These are phyloP conservation scores for Semicossyphus pulcher DNA, from an alignment of 2,113 vertebrate species.

Conservation along the genomic window DNA sequence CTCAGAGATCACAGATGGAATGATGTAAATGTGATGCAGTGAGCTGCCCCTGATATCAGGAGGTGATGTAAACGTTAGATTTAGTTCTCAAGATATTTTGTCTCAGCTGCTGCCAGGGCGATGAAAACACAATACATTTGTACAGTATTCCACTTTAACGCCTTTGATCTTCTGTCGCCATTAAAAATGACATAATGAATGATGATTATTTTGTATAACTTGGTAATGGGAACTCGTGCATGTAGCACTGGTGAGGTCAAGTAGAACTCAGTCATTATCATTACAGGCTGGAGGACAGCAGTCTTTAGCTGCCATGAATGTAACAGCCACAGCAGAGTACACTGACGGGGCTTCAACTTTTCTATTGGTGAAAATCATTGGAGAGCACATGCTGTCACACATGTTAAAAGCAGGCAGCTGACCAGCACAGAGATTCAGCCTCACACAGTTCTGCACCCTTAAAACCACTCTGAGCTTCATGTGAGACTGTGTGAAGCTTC, in stretches of 20 bases:
- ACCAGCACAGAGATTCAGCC: neutral
- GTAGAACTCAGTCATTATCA: slow-evolving; percentile 41
- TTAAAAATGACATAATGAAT: slow-evolving; percentile 44
- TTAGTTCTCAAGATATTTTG: slow-evolving; percentile 34
- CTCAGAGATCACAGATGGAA: slow-evolving; percentile 71
- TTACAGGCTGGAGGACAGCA: slow-evolving; percentile 12
- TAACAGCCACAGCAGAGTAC: slow-evolving; percentile 23
- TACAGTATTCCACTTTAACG: slow-evolving; percentile 48
- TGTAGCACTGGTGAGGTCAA: slow-evolving; percentile 37
- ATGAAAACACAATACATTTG: slow-evolving; percentile 10
- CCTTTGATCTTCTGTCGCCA: slow-evolving; percentile 51
- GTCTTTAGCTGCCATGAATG: slow-evolving; percentile 40
- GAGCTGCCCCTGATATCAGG: slow-evolving; percentile 47
- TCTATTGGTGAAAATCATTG: neutral
- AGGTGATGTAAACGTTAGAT: slow-evolving; percentile 53
- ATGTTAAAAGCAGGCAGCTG: slow-evolving; percentile 34
- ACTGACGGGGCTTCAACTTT: neutral
- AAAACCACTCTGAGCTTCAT: neutral
- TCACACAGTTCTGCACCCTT: neutral
- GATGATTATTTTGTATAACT: slow-evolving; percentile 51
- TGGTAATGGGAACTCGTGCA: slow-evolving; percentile 30
- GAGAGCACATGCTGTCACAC: neutral
- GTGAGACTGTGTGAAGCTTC: neutral
- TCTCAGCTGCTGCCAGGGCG: slow-evolving; percentile 57
- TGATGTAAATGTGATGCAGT: slow-evolving; percentile 62